A percentile compares a stretch with the other conserved stretches of the same genome.
These are phyloP conservation scores for Cydia fagiglandana DNA, from an alignment of 1,140 invertebrate species.

Conservation along the genomic window DNA sequence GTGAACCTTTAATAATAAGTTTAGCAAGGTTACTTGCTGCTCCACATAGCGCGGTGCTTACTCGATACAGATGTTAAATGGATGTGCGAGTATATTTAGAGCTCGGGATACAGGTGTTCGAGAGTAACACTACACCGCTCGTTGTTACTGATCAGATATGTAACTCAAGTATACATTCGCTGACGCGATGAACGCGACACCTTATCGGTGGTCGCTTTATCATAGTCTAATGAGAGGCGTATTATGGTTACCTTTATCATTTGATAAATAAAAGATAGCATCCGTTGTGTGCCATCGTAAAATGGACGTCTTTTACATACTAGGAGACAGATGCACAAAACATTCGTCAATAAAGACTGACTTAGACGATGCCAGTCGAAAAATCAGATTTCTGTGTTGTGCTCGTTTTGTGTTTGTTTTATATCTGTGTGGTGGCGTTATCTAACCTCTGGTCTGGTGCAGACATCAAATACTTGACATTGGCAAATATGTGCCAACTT, in stretches of 20 bases:
- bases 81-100: conserved; percentile 20
- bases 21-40: conserved; percentile 3
- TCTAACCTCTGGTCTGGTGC: too few relatives aligned
- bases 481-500: too few relatives aligned
- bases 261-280: conserved; percentile 9
- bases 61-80: conserved; percentile 11
- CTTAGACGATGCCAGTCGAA: background rate
- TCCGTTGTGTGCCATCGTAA: background rate
- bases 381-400: too few relatives aligned
- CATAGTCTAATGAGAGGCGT: conserved; percentile 21
- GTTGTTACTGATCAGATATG: conserved; percentile 12
- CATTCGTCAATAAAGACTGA: background rate
- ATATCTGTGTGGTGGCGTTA: too few relatives aligned
- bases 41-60: background rate
- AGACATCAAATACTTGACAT: too few relatives aligned
- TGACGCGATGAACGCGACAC: conserved; percentile 17
- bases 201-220: conserved; percentile 16
- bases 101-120: background rate
- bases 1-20: background rate
- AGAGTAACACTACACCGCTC: conserved; percentile 17
- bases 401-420: too few relatives aligned
- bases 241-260: conserved; percentile 9
- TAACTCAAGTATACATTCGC: conserved; percentile 25
- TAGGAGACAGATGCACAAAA: background rate
- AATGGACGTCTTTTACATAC: background rate